Percentiles rank a stretch among this genome's conserved stretches.
Conservation (phyloP, 2,113 vertebrate genomes). For the Herpailurus yagouaroundi region DNA sequence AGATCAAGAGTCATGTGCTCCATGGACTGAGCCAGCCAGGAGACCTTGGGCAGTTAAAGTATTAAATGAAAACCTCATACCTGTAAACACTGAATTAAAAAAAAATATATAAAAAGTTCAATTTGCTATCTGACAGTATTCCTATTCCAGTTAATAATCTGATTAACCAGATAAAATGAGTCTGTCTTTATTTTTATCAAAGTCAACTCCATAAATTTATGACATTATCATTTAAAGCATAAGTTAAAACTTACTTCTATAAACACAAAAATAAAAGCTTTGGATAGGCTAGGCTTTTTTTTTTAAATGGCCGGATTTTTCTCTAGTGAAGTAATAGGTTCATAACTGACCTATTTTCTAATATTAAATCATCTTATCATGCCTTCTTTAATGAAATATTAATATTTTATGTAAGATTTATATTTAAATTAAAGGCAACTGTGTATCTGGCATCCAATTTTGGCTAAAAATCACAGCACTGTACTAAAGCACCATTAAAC, state of each 20-base stretch:
- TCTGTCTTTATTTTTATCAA: conserved; percentile 16
- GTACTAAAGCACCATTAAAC: neutral
- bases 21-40: neutral
- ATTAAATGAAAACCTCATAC: neutral
- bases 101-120: neutral
- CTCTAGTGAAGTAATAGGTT: conserved; percentile 9
- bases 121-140: neutral
- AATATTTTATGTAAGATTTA: conserved; percentile 44
- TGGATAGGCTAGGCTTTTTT: neutral
- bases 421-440: conserved; percentile 44
- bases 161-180: neutral
- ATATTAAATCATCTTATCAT: neutral
- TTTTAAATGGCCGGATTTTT: conserved; percentile 29
- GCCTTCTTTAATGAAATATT: conserved; percentile 8
- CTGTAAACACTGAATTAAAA: conserved; percentile 9
- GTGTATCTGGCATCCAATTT: conserved; percentile 1
- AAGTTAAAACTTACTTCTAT: neutral
- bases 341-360: conserved; percentile 36
- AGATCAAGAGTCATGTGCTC: neutral
- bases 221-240: neutral
- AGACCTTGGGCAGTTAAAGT: neutral
- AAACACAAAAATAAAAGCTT: conserved; percentile 16
- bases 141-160: conserved; percentile 36
- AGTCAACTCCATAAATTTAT: neutral
- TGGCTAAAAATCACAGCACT: neutral